These are phyloP conservation scores for Centruroides sculpturatus DNA, from an alignment of 1,140 invertebrate genomes.

Conservation along the genomic window DNA sequence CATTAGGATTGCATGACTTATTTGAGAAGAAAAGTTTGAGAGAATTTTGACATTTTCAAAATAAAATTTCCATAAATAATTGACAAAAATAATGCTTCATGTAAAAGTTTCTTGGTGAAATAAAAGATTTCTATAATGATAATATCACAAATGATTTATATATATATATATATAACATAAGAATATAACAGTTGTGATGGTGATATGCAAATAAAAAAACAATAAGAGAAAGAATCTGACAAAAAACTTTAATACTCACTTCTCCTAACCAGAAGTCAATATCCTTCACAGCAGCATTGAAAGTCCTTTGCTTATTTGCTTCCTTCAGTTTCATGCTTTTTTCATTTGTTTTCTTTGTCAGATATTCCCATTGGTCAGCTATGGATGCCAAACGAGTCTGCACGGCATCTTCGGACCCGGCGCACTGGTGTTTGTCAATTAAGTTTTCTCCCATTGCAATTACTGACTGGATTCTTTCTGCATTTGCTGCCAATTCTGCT, in stretches of 20 bases:
- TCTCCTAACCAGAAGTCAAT: conserved; percentile 99
- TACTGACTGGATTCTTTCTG: conserved; percentile 90
- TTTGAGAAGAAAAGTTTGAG: no score
- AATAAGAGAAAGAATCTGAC: neutral
- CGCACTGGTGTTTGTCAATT: conserved; percentile 83
- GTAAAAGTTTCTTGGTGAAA: no score
- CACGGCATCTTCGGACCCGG: conserved; percentile 71
- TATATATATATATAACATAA: no score
- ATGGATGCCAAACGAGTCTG: conserved; percentile 81
- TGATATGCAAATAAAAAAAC: neutral
- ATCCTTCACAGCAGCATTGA: conserved; percentile 98
- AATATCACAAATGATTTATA: neutral
- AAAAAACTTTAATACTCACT: conserved; percentile 35
- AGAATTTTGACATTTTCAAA: no score
- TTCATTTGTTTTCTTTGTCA: conserved; percentile 94
- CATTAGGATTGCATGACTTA: no score
- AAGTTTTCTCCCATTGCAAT: conserved; percentile 90
- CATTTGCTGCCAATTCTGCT: conserved; percentile 94
- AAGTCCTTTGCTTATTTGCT: conserved; percentile 95
- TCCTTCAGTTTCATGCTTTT: conserved; percentile 94
- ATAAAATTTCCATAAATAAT: no score
- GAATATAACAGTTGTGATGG: neutral
- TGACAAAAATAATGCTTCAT: no score
- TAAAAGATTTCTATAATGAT: no score
- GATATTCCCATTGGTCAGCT: conserved; percentile 95